Evolutionary conservation across 2,888 invertebrate genomes (phyloP).

Genomic region (Tetragnatha montana): DNA sequence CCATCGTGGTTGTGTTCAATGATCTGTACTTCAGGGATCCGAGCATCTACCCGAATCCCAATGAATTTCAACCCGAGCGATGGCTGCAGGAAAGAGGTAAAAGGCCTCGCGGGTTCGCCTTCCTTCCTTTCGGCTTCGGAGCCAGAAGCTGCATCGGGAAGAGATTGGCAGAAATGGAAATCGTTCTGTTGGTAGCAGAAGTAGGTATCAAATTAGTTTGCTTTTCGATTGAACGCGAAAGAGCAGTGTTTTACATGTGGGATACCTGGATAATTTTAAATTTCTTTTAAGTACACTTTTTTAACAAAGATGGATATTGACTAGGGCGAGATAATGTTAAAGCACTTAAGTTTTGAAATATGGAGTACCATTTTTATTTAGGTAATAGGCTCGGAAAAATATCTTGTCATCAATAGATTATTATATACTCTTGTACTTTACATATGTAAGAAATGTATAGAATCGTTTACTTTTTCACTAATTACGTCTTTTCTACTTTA

Average conservation of each 20-base stretch:
- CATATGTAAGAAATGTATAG: not conserved
- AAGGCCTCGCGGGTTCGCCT: slow-evolving; percentile 75
- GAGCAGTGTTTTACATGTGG: no score
- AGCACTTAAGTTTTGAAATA: no score
- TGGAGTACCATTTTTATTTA: no score
- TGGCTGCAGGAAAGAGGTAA: slow-evolving; percentile 75
- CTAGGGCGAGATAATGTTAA: no score
- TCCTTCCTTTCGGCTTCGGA: slow-evolving; percentile 76
- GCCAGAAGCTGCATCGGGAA: slow-evolving; percentile 75
- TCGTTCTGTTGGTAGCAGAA: slow-evolving; percentile 29
- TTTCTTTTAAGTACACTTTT: no score
- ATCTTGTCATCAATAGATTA: no score
- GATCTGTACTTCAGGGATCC: no score
- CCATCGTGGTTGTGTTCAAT: no score
- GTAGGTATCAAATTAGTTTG: slow-evolving; percentile 22
- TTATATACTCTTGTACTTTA: not conserved
- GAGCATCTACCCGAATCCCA: slow-evolving; percentile 72
- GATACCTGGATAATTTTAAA: no score
- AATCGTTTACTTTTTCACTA: not conserved
- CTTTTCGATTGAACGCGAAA: no score
- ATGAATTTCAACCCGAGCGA: slow-evolving; percentile 75
- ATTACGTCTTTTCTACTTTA: not conserved
- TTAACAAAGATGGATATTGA: no score
- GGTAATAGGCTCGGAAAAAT: no score
- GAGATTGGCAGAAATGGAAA: slow-evolving; percentile 64